These are phyloP conservation scores for Monochamus saltuarius DNA, from an alignment of 1,140 invertebrate species.

Conservation along the genomic window DNA sequence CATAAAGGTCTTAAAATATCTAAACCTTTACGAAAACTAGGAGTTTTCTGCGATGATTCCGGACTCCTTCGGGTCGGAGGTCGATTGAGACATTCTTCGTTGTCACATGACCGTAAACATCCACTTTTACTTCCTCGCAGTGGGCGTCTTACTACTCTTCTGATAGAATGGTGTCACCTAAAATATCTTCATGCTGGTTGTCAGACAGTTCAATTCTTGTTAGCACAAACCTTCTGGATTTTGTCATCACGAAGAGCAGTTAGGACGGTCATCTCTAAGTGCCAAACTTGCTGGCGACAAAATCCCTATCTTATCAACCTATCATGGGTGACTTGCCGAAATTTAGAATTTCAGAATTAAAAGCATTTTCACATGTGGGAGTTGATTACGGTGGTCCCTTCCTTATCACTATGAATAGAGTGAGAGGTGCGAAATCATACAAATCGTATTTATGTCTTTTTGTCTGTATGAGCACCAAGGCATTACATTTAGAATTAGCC, in stretches of 20 bases:
- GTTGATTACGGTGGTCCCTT: slow-evolving; percentile 18
- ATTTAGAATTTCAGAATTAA: slow-evolving; percentile 31
- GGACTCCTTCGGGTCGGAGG: slow-evolving; percentile 10
- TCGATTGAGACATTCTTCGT: slow-evolving; percentile 7
- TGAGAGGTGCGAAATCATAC: not conserved
- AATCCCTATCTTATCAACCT: slow-evolving; percentile 15
- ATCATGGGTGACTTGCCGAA: slow-evolving; percentile 29
- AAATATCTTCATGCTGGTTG: slow-evolving; percentile 39
- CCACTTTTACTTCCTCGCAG: slow-evolving; percentile 9
- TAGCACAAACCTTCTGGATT: slow-evolving; percentile 16
- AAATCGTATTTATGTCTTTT: slow-evolving; percentile 14
- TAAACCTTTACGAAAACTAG: slow-evolving; percentile 7
- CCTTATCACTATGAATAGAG: not conserved
- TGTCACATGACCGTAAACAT: slow-evolving; percentile 11
- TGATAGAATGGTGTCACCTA: slow-evolving; percentile 11
- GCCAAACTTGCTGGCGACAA: slow-evolving; percentile 11
- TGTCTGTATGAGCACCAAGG: slow-evolving; percentile 15
- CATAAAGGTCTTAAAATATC: not conserved
- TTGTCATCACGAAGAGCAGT: slow-evolving; percentile 4
- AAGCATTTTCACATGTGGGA: slow-evolving; percentile 36
- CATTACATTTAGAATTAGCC: slow-evolving; percentile 46
- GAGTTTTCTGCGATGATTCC: not conserved
- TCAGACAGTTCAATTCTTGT: slow-evolving; percentile 27
- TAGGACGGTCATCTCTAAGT: not conserved
- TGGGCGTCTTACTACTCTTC: slow-evolving; percentile 1